Evolutionary conservation across 2,113 vertebrate species (phyloP).

Genomic region (Epinephelus lanceolatus): DNA sequence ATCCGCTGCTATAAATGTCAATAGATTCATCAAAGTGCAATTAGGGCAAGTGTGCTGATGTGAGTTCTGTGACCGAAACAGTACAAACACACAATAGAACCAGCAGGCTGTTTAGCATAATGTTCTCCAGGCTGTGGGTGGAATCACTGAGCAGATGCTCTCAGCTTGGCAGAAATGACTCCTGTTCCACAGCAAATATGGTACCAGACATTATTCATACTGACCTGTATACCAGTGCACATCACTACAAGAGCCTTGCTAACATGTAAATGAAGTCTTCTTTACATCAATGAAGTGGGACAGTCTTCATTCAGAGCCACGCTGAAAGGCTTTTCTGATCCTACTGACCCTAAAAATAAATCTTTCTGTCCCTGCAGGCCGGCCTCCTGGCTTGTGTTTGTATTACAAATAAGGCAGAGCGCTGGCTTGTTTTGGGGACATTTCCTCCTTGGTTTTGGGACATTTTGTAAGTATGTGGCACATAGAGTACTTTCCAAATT

Average conservation of each 20-base stretch:
- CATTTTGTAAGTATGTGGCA: neutral
- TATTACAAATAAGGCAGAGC: slow-evolving; percentile 18
- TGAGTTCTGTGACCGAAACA: slow-evolving; percentile 4
- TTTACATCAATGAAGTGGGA: neutral
- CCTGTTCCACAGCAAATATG: slow-evolving; percentile 38
- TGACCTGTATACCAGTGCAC: neutral
- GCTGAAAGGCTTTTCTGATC: slow-evolving; percentile 12
- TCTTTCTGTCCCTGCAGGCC: neutral
- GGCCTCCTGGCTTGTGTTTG: slow-evolving; percentile 21
- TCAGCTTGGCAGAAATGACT: slow-evolving; percentile 12
- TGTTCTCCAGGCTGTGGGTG: slow-evolving; percentile 42
- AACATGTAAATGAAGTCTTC: slow-evolving; percentile 17
- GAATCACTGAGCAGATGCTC: slow-evolving; percentile 46
- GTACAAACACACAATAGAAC: slow-evolving; percentile 12
- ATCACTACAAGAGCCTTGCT: neutral
- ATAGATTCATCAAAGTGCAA: slow-evolving; percentile 38
- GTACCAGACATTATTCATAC: slow-evolving; percentile 32
- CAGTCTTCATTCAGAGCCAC: neutral
- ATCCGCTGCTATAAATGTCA: slow-evolving; percentile 4
- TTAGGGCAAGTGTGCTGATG: neutral
- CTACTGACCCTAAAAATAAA: neutral
- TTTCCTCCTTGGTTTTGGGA: slow-evolving; percentile 13
- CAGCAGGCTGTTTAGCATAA: slow-evolving; percentile 26
- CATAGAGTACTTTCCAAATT: neutral
- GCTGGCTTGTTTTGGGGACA: slow-evolving; percentile 2